These are phyloP conservation scores for Netelia fuscicornis DNA, from an alignment of 2,888 invertebrate genomes.

Conservation along the genomic window DNA sequence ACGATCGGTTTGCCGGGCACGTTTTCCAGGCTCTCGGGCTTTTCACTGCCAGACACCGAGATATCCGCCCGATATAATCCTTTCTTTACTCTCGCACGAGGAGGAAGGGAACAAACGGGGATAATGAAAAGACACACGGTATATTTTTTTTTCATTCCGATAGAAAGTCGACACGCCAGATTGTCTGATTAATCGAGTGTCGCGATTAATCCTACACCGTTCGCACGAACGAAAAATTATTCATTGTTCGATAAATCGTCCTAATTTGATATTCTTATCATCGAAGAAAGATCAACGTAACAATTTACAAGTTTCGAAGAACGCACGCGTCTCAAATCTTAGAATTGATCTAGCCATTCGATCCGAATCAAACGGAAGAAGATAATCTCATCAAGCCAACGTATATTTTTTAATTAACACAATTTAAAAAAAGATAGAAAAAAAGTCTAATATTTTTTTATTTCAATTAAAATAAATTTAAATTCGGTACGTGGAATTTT, in stretches of 20 bases:
- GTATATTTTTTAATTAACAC: constrained; percentile 14
- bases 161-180: too few relatives aligned
- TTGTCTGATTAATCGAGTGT: too few relatives aligned
- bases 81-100: constrained; percentile 2
- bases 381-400: too few relatives aligned
- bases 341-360: neutral
- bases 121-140: neutral
- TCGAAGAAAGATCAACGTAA: constrained; percentile 26
- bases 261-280: constrained; percentile 8
- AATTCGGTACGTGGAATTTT: neutral
- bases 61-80: constrained; percentile 17
- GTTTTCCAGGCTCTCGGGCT: constrained; percentile 40
- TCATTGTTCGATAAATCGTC: neutral
- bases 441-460: neutral
- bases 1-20: constrained; percentile 19
- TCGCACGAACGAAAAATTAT: neutral
- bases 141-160: neutral
- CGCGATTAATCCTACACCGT: too few relatives aligned
- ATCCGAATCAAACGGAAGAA: too few relatives aligned
- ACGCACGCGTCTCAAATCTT: neutral
- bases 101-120: too few relatives aligned
- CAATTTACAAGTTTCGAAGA: constrained; percentile 20
- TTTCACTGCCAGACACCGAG: constrained; percentile 37
- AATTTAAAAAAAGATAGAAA: neutral
- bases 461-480: neutral